phyloP scores from a whole-genome alignment of 2,888 invertebrate genomes.

The Agonum fuliginosum region DNA sequence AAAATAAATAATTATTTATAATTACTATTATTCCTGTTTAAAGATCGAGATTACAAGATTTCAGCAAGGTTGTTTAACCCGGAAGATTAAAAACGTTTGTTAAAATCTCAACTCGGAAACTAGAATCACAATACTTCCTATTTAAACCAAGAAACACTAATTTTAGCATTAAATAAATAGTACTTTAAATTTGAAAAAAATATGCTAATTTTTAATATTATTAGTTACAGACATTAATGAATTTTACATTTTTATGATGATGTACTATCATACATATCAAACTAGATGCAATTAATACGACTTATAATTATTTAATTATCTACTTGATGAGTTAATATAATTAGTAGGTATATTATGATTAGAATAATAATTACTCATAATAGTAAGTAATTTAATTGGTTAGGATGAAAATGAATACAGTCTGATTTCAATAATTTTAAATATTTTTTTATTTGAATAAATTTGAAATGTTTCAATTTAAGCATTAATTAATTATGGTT shows the following conservation, averaged over 20 bases:
- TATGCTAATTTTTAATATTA: neutral
- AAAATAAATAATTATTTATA: too few species aligned
- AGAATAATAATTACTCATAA: neutral
- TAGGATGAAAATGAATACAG: neutral
- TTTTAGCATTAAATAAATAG: neutral
- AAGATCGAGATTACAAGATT: neutral
- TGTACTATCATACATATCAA: neutral
- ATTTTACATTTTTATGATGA: neutral
- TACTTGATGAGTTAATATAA: slow-evolving; percentile 1
- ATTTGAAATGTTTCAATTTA: too few species aligned
- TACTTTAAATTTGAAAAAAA: neutral
- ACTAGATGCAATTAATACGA: neutral
- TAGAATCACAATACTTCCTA: slow-evolving; percentile 1
- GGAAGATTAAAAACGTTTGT: slow-evolving; percentile 2
- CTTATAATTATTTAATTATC: slow-evolving; percentile 18
- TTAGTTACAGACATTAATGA: neutral
- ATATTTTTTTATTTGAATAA: too few species aligned
- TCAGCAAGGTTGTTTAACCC: slow-evolving; percentile 18
- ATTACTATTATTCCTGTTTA: too few species aligned
- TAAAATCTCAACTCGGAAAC: neutral
- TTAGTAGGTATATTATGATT: neutral
- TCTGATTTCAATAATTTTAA: too few species aligned
- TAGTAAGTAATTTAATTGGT: neutral
- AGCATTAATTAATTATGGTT: too few species aligned
- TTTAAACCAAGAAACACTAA: neutral